phyloP scores from a whole-genome alignment of 2,113 vertebrate genomes.

The Indicator maculatus region DNA sequence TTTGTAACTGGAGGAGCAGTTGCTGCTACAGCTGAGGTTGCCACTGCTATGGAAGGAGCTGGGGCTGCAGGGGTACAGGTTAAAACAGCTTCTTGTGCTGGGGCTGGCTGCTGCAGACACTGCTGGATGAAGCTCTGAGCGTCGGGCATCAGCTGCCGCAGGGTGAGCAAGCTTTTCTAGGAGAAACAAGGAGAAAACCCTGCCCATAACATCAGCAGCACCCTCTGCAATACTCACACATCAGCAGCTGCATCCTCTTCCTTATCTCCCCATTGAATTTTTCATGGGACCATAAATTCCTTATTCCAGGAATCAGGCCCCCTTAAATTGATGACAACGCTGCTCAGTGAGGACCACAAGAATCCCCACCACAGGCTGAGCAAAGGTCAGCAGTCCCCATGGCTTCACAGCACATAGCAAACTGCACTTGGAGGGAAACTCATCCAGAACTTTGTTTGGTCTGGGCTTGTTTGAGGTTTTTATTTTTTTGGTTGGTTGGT shows the following conservation, averaged over 20 bases:
- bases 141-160: conserved; percentile 86
- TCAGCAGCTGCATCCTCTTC: background rate
- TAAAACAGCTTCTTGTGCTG: background rate
- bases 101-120: conserved; percentile 78
- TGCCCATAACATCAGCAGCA: background rate
- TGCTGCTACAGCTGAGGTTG: conserved; percentile 17
- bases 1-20: conserved; percentile 13
- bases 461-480: background rate
- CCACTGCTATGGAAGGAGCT: background rate
- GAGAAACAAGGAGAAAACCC: background rate
- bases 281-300: background rate
- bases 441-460: background rate
- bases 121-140: conserved; percentile 90
- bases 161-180: conserved; percentile 90
- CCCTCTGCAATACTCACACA: background rate
- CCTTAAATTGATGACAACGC: background rate
- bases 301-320: background rate
- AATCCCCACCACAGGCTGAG: background rate
- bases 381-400: background rate
- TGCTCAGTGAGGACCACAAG: background rate
- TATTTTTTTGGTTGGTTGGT: background rate
- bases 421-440: background rate
- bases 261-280: background rate
- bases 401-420: background rate
- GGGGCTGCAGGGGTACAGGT: conserved; percentile 1